These are phyloP conservation scores for Agrotis segetum DNA, from an alignment of 2,888 invertebrate genomes.

Conservation along the genomic window DNA sequence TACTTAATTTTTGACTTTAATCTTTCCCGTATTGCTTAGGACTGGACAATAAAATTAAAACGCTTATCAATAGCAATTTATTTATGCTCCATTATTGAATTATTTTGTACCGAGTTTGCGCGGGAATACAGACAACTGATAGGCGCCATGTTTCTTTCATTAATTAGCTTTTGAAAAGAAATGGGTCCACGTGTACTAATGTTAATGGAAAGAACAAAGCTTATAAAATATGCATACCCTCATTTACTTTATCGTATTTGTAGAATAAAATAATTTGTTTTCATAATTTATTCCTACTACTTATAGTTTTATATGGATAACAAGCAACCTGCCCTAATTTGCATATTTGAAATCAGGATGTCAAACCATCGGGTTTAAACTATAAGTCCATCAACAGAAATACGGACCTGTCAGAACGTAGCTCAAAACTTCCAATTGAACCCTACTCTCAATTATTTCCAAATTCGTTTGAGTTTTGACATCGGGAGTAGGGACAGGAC, in stretches of 20 bases:
- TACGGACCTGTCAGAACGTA: no score
- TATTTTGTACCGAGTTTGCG: conserved; percentile 19
- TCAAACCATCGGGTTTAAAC: no score
- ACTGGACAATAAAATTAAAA: conserved; percentile 1
- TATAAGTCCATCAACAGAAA: no score
- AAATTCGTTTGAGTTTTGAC: no score
- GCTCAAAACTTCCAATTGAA: no score
- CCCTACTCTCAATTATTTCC: no score
- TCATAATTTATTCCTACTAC: conserved; percentile 1
- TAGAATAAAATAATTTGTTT: conserved; percentile 2
- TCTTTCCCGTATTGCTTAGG: not conserved
- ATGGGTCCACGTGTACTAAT: not conserved
- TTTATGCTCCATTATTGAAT: conserved; percentile 2
- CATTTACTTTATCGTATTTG: conserved; percentile 12
- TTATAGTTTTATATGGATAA: not conserved
- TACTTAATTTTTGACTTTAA: not conserved
- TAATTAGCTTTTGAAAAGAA: conserved; percentile 8
- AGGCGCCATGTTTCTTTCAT: conserved; percentile 20
- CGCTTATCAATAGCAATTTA: not conserved
- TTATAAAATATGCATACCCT: conserved; percentile 15
- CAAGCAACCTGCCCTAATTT: not conserved
- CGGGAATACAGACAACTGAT: conserved; percentile 37
- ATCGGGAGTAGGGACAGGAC: no score
- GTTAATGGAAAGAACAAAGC: conserved; percentile 8
- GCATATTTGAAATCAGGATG: not conserved